Base-by-base conservation (phyloP, 2,797 vertebrate genomes). In the Tenualosa thibaudeaui region DNA sequence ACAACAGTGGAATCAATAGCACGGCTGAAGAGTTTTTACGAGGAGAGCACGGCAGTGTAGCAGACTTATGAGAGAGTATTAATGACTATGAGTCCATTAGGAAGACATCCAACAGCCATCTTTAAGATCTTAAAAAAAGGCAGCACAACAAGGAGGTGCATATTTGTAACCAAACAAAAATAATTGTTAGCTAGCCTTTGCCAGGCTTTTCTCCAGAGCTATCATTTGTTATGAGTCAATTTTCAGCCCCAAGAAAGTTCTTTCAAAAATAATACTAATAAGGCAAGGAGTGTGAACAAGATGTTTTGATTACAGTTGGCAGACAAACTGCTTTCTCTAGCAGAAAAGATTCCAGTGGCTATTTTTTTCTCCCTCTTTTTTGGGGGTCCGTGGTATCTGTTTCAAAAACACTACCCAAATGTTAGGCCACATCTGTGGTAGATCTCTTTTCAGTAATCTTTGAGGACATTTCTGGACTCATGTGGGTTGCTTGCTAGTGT, bases 101-200 rank as follows among this genome's bases (percentile, higher is more conserved):
- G 65, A 71, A 15, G 31, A 37, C 10, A 12, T 71, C 31, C 65
- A 71, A 71, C 26, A 17, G 26, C 65, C 65, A 71, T 71, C 31
- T 37, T 37, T 71, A 37, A 71, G 26, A 71, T 71, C 65, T 31
- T 37, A 71, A 17, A 13, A 13, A 24, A 12, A 26, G 0, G 65
- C 4, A 5, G 12, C 1, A 56, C 54, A 75, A 40, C 19, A 43
- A 1, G 17, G 9, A 78, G 71, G 71, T 19, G 15, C 40, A 78
- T 46, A 46, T 46, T 78, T 78, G 71, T 78, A 46, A 78, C 71
- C 71, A 78, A 78, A 78, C 40, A 78, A 46, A 78, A 78, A 78
- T 43, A 78, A 78, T 78, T n/a, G 71, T 78, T 8, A 13, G 71
- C 40, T 17, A 13, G 12, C 68, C 37, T 22, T 43, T 7, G 68